Base-by-base conservation (phyloP, 2,888 invertebrate species). In the Pherbina coryleti region DNA sequence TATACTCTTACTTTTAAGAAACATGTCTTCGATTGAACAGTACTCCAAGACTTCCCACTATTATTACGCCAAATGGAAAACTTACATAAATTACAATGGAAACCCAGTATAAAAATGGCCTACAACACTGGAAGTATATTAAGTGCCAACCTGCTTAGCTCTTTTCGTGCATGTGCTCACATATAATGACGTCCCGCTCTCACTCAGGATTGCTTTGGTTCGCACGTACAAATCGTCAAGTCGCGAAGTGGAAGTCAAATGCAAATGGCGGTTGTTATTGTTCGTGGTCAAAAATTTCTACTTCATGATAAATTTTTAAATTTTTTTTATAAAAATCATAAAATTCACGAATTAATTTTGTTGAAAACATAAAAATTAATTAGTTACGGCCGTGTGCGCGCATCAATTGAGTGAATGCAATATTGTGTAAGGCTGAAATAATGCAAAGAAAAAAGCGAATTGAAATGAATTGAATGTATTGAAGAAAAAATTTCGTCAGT, bases 251-350 rank as follows among this genome's bases (percentile, higher is more conserved):
- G 83, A 85, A 86, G 84, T 84, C 84, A 83, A 96, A 95, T 96
- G 95, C 96, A 97, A 97, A 97, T 97, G 97, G 97, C 97, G 96
- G 95, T 96, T 94, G 96, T 96, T 97, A 97, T 97, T 97, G 96
- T 97, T 97, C 97, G 97, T 97, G 95, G 95, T 95, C 79, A 79
- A 81, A 86, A 86, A 88, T 85, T 88, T 85, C 84, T 84, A 84
- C 85, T 85, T 83, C 83, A 86, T 84, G 84, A 83, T 84, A 84
- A 84, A 85, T 86, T 87, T 85, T 84, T 87, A 85, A 83, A 85
- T 86, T 85, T 83, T 86, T 84, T 85, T 84, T 82, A 83, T 83
- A 83, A 83, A 84, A 86, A 86, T 83, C 83, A 82, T 77, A 82
- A 81, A 82, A 81, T 80, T 82, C 82, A 83, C 80, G 82, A 81